Evolutionary conservation across 1,140 invertebrate genomes (phyloP).

Genomic region (Venturia canescens): DNA sequence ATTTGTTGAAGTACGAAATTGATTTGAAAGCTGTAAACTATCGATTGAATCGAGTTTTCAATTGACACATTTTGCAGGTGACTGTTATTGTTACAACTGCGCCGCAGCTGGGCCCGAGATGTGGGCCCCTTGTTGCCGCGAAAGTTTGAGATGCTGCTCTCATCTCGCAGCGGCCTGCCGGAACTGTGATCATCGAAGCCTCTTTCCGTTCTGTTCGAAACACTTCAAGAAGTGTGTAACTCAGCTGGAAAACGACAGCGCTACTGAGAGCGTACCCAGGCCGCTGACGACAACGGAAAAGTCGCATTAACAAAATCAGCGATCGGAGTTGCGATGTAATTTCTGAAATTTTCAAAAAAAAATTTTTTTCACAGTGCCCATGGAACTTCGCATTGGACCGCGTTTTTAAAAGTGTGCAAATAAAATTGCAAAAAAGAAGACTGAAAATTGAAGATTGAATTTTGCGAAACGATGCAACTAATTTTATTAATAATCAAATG

Average conservation of each 20-base stretch:
- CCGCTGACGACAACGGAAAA: neutral
- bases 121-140: slow-evolving; percentile 74
- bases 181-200: slow-evolving; percentile 71
- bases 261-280: slow-evolving; percentile 13
- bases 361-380: too few species aligned
- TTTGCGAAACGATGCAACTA: too few species aligned
- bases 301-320: neutral
- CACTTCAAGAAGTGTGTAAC: slow-evolving; percentile 74
- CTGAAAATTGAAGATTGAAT: too few species aligned
- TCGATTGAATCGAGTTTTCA: neutral
- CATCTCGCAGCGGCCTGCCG: slow-evolving; percentile 74
- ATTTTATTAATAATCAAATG: too few species aligned
- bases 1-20: too few species aligned
- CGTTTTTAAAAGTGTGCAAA: too few species aligned
- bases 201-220: slow-evolving; percentile 74
- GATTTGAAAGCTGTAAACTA: too few species aligned
- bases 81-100: slow-evolving; percentile 75
- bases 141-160: slow-evolving; percentile 73
- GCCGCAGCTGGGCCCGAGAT: slow-evolving; percentile 70
- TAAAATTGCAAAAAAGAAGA: too few species aligned
- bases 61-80: slow-evolving; percentile 63
- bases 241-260: slow-evolving; percentile 64
- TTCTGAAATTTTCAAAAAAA: neutral
- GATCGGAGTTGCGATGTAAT: neutral
- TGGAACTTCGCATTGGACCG: too few species aligned